Conservation (phyloP, 2,113 vertebrate species). For the Seriola dumerili region DNA sequence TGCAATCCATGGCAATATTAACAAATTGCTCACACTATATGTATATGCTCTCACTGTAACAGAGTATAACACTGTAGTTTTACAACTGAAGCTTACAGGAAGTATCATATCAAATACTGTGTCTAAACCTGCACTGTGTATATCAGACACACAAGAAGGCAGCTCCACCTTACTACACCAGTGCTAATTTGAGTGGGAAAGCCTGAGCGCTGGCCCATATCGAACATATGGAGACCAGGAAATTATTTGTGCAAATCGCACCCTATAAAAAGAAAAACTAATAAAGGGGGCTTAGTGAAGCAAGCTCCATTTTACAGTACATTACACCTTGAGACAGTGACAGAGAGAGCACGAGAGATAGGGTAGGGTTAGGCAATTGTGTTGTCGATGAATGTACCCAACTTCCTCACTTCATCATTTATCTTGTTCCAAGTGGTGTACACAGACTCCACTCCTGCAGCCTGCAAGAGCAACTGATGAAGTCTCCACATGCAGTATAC, state of each 20-base stretch:
- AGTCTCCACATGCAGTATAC: slow-evolving; percentile 26
- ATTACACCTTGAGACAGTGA: slow-evolving; percentile 81
- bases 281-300: slow-evolving; percentile 78
- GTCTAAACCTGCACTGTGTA: slow-evolving; percentile 8
- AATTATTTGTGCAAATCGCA: slow-evolving; percentile 79
- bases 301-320: slow-evolving; percentile 82
- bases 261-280: slow-evolving; percentile 78
- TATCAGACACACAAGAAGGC: slow-evolving; percentile 11
- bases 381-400: slow-evolving; percentile 72
- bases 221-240: slow-evolving; percentile 74
- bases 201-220: slow-evolving; percentile 58
- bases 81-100: not conserved
- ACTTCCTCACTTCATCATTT: slow-evolving; percentile 70
- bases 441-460: slow-evolving; percentile 43
- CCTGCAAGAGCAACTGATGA: slow-evolving; percentile 41
- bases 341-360: slow-evolving; percentile 68
- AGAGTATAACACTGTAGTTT: not conserved
- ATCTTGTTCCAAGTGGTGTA: slow-evolving; percentile 60
- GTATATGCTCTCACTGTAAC: not conserved
- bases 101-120: not conserved
- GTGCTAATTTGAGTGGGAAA: slow-evolving; percentile 61
- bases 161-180: slow-evolving; percentile 16
- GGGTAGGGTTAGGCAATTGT: slow-evolving; percentile 65
- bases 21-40: slow-evolving; percentile 26
- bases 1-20: slow-evolving; percentile 29